These are phyloP conservation scores for Acestrorhynchus altus DNA, from an alignment of 2,797 vertebrate species.

Conservation along the genomic window DNA sequence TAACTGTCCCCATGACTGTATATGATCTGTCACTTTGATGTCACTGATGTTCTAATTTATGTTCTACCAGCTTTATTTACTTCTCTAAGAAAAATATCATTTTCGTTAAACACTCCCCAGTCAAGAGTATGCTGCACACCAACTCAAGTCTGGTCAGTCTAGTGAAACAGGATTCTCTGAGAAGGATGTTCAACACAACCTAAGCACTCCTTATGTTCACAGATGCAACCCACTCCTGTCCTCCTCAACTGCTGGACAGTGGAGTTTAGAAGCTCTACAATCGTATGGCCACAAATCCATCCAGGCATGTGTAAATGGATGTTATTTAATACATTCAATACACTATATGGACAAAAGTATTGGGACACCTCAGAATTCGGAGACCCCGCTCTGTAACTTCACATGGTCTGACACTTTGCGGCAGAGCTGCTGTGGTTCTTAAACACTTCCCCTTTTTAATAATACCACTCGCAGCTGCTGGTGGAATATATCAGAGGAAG, in stretches of 20 bases:
- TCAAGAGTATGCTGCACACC: background rate
- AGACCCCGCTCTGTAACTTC: too few relatives aligned
- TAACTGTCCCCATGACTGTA: too few relatives aligned
- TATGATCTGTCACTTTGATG: background rate
- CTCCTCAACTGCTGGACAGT: background rate
- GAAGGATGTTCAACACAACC: background rate
- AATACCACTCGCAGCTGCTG: too few relatives aligned
- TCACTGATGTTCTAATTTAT: background rate
- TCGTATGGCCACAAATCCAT: background rate
- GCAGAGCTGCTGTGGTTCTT: too few relatives aligned
- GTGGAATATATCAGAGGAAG: too few relatives aligned
- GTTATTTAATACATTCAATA: background rate
- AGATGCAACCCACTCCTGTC: background rate
- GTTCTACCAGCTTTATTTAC: conserved; percentile 21
- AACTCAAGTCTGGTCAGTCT: background rate
- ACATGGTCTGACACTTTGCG: too few relatives aligned
- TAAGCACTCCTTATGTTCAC: conserved; percentile 24
- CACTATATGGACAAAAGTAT: too few relatives aligned
- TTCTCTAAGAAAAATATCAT: background rate
- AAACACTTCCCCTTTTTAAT: too few relatives aligned
- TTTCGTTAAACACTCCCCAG: conserved; percentile 28
- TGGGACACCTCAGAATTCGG: too few relatives aligned
- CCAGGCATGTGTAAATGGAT: background rate
- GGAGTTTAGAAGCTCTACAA: background rate
- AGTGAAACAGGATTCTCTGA: background rate